Base-by-base conservation (phyloP, 2,888 invertebrate genomes). In the Papilio elwesi region DNA sequence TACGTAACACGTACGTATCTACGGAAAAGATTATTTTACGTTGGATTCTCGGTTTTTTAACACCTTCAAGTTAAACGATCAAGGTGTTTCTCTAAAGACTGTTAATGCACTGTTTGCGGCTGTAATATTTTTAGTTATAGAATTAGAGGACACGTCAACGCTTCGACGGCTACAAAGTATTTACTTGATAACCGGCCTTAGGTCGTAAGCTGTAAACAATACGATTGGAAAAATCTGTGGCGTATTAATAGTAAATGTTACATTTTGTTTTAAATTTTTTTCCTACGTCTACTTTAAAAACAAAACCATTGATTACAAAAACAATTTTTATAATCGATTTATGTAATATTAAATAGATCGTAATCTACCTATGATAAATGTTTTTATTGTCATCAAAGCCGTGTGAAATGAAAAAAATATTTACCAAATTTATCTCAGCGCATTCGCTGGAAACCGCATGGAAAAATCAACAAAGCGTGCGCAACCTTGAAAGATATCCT, bases 401-500 rank as follows among this genome's bases (percentile, higher is more conserved):
- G 26, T 4, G 26, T 4, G 26, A 26, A 1, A 6, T 43, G 43
- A 3, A 43, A 5, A 43, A 43, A 6, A 4, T 43, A 43, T 43
- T 4, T 43, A 43, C 26, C 26, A 26, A 26, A 26, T 26, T 26
- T 26, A 26, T 26, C 26, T 26, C 26, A 26, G 26, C 4, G 13
- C 7, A 38, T 36, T 38, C 9, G 38, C 36, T 59, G 59, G 38
- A 59, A 59, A 59, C 9, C n/a, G 59, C 5, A 10, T 7, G 43
- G 66, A 51, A 71, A 69, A 71, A 71, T 10, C 67, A 64, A 65
- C 71, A 48, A 48, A 38, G 52, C 52, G 57, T 62, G 59, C 68
- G 15, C 64, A 72, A 64, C 72, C 72, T 72, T 72, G 72, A 16
- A 47, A 52, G n/a, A 47, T 72, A 68, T 68, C 72, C 72, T 72